Percentiles rank a stretch among this genome's conserved stretches.
phyloP scores from a whole-genome alignment of 2,113 vertebrate species.

The Oriolus oriolus region DNA sequence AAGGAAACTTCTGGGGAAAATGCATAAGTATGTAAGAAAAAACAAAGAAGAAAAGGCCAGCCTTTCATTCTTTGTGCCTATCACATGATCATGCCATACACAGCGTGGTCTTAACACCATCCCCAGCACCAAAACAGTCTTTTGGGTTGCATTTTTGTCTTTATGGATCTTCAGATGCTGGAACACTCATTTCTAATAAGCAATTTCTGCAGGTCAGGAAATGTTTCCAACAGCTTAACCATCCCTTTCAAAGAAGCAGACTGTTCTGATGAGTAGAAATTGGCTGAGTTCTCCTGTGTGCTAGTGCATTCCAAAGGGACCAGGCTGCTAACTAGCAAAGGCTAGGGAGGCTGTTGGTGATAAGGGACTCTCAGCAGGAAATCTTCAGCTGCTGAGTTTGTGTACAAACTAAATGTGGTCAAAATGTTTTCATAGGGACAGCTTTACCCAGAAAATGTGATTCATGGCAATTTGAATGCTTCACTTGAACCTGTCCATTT shows the following conservation, averaged over 20 bases:
- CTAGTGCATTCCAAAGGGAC: not conserved
- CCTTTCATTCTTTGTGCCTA: not conserved
- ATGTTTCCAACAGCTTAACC: not conserved
- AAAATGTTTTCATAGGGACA: not conserved
- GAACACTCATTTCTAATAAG: not conserved
- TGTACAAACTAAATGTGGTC: not conserved
- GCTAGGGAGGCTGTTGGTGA: not conserved
- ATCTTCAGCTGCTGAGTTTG: not conserved
- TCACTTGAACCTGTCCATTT: not conserved
- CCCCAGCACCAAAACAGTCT: not conserved
- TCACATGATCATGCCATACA: not conserved
- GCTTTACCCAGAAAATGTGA: not conserved
- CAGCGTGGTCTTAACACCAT: not conserved
- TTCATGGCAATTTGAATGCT: not conserved
- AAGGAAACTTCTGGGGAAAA: not conserved
- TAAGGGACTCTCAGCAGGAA: not conserved
- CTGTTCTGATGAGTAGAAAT: not conserved
- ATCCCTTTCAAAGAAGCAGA: not conserved
- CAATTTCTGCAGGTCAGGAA: not conserved
- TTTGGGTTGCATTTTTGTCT: not conserved
- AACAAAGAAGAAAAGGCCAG: not conserved
- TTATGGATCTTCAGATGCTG: not conserved
- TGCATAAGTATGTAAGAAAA: not conserved
- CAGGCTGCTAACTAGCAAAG: not conserved
- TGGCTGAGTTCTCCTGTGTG: not conserved